Conservation (phyloP, 2,113 vertebrate species). For the Pseudopodoces humilis region DNA sequence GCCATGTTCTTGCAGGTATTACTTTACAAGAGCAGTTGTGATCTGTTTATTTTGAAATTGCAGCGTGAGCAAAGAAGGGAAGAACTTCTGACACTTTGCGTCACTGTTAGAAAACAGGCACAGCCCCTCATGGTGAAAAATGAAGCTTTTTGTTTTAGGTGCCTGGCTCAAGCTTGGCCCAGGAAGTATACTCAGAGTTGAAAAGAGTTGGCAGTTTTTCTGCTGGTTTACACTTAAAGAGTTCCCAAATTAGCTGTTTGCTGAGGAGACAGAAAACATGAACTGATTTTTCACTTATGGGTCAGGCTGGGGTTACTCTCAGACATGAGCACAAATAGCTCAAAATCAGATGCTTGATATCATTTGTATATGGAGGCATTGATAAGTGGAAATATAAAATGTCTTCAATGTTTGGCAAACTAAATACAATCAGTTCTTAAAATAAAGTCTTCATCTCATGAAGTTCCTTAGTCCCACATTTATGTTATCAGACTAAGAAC, state of each 20-base stretch:
- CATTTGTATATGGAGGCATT: not conserved
- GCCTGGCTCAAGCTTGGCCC: not conserved
- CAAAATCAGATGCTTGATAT: not conserved
- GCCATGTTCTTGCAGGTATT: not conserved
- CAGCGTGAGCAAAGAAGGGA: not conserved
- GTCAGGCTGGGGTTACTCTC: not conserved
- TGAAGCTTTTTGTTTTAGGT: slow-evolving; percentile 14
- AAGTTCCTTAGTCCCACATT: not conserved
- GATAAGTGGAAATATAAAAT: not conserved
- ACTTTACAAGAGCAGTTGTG: not conserved
- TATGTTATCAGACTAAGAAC: not conserved
- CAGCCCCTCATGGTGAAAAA: not conserved
- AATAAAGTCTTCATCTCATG: not conserved
- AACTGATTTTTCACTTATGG: not conserved
- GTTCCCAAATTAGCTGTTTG: not conserved
- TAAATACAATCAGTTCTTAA: not conserved
- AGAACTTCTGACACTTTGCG: not conserved
- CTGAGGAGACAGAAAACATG: slow-evolving; percentile 1
- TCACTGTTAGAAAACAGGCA: not conserved
- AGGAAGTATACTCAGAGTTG: not conserved
- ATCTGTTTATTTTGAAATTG: not conserved
- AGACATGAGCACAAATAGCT: not conserved
- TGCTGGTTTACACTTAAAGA: not conserved
- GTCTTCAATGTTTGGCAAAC: not conserved
- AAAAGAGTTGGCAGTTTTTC: slow-evolving; percentile 3